Conservation (phyloP, 2,888 invertebrate species). For the Xiphydria camelus region DNA sequence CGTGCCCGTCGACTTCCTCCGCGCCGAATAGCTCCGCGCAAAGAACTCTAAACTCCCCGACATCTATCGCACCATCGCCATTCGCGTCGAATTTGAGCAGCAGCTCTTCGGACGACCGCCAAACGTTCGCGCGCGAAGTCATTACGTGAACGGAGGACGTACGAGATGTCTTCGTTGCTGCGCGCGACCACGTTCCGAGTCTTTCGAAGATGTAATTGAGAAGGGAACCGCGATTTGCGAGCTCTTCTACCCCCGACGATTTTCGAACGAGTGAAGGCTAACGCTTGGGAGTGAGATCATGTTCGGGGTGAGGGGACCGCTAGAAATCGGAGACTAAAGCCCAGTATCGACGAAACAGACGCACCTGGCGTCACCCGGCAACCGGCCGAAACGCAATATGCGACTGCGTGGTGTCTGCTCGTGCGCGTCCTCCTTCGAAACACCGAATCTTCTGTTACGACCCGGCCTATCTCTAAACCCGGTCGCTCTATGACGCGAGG, state of each 20-base stretch:
- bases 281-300: too few relatives aligned
- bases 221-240: too few relatives aligned
- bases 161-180: too few relatives aligned
- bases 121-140: constrained; percentile 6
- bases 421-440: not conserved
- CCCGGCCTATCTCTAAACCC: too few relatives aligned
- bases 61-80: constrained; percentile 32
- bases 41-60: constrained; percentile 34
- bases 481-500: too few relatives aligned
- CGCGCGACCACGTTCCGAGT: too few relatives aligned
- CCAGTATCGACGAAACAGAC: constrained; percentile 17
- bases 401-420: not conserved
- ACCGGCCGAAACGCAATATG: constrained; percentile 1
- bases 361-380: constrained; percentile 9
- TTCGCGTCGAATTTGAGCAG: constrained; percentile 30
- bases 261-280: too few relatives aligned
- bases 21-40: constrained; percentile 35
- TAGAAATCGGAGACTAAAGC: too few relatives aligned
- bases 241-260: too few relatives aligned
- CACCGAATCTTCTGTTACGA: too few relatives aligned
- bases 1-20: constrained; percentile 50
- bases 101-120: constrained; percentile 22
- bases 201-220: too few relatives aligned
- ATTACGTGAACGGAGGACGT: not conserved
- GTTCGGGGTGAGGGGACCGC: too few relatives aligned